These are phyloP conservation scores for Solenopsis fugax DNA, from an alignment of 1,140 invertebrate species.

Conservation along the genomic window DNA sequence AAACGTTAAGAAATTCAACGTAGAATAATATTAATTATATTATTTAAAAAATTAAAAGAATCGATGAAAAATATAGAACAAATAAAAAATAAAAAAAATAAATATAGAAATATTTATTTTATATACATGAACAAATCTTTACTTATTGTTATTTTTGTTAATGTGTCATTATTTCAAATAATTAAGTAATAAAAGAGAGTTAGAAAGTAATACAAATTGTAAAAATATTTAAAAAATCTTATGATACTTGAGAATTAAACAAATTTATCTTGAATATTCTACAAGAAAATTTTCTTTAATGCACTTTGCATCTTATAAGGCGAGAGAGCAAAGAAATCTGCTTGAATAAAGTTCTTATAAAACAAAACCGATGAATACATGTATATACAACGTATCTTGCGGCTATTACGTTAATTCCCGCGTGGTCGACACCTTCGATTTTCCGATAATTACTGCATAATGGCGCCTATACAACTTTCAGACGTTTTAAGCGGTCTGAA, in stretches of 20 bases:
- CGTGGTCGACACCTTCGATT: slow-evolving; percentile 37
- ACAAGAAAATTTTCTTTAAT: neutral
- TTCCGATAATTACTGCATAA: slow-evolving; percentile 48
- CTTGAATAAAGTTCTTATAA: neutral
- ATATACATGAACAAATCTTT: neutral
- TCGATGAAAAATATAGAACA: no score
- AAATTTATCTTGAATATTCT: neutral
- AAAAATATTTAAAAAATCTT: neutral
- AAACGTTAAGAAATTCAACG: neutral
- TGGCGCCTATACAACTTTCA: slow-evolving; percentile 34
- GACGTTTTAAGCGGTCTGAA: slow-evolving; percentile 32
- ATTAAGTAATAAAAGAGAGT: neutral
- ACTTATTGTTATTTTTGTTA: neutral
- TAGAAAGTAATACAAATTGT: neutral
- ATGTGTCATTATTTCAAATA: neutral
- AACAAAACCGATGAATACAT: neutral
- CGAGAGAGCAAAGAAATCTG: neutral
- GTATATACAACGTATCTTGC: slow-evolving; percentile 11
- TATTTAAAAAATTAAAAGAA: neutral
- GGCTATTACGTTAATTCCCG: slow-evolving; percentile 33
- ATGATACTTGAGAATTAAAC: neutral
- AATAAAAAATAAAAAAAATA: no score
- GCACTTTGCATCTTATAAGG: neutral
- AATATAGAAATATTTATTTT: neutral
- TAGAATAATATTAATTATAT: neutral